Conservation (phyloP, 2,888 invertebrate species). For the Lymantria monacha region DNA sequence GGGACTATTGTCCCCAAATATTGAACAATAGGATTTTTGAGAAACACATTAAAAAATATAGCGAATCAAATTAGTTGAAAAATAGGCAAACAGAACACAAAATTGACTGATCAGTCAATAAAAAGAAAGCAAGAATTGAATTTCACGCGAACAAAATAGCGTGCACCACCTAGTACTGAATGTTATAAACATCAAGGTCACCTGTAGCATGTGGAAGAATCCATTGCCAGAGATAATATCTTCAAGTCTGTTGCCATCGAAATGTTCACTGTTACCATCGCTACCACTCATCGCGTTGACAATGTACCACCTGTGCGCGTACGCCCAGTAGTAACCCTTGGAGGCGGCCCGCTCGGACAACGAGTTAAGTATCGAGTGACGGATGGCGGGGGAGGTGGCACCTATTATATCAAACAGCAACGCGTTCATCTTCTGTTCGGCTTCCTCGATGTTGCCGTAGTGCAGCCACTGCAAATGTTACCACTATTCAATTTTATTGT, state of each 20-base stretch:
- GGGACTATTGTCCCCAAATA: too few relatives aligned
- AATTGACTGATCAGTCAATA: too few relatives aligned
- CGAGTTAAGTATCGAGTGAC: conserved; percentile 8
- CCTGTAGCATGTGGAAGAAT: conserved; percentile 56
- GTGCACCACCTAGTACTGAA: too few relatives aligned
- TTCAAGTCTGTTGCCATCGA: conserved; percentile 13
- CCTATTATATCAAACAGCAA: conserved; percentile 34
- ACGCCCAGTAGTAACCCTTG: conserved; percentile 53
- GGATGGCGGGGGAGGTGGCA: conserved; percentile 13
- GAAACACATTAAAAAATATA: too few relatives aligned
- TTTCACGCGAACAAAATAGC: too few relatives aligned
- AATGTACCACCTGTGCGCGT: conserved; percentile 23
- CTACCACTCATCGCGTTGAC: background rate
- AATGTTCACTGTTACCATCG: background rate
- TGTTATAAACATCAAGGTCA: conserved; percentile 9
- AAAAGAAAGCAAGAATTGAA: too few relatives aligned
- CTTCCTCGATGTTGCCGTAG: conserved; percentile 41
- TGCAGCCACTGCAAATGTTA: conserved; percentile 46
- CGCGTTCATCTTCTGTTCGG: conserved; percentile 31
- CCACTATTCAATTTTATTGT: background rate
- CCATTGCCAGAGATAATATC: conserved; percentile 46
- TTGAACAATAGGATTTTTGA: too few relatives aligned
- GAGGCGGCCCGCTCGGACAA: conserved; percentile 24
- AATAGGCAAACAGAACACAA: too few relatives aligned
- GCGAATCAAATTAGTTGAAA: too few relatives aligned